phyloP scores from a whole-genome alignment of 2,113 vertebrate genomes.

The Halcyon malimbica region DNA sequence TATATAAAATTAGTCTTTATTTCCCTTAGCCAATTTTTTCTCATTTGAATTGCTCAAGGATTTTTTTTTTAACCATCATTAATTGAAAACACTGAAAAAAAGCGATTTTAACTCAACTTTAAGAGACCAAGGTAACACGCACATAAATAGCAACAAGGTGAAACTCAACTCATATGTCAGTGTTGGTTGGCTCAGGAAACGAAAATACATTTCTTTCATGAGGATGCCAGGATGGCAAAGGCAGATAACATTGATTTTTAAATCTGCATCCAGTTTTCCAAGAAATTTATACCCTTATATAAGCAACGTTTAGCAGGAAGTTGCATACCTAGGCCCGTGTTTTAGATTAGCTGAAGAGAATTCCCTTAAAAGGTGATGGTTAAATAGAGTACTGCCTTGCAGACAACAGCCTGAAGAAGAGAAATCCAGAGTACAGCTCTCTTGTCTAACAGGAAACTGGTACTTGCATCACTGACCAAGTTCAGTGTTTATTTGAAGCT shows the following conservation, averaged over 20 bases:
- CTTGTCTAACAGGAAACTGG: not conserved
- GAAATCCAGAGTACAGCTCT: not conserved
- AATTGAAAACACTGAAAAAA: not conserved
- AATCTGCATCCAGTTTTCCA: not conserved
- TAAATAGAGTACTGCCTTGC: not conserved
- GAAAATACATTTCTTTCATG: not conserved
- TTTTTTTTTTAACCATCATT: not conserved
- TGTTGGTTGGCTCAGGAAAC: not conserved
- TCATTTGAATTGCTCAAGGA: not conserved
- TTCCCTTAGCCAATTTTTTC: not conserved
- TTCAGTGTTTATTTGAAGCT: not conserved
- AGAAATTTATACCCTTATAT: not conserved
- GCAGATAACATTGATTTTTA: not conserved
- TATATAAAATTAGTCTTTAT: not conserved
- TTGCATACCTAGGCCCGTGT: accelerated
- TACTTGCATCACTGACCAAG: not conserved
- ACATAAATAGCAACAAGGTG: not conserved
- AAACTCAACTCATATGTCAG: not conserved
- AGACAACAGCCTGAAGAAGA: not conserved
- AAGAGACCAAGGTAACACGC: not conserved
- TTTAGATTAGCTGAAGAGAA: not conserved
- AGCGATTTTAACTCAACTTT: not conserved
- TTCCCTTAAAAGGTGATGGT: not conserved
- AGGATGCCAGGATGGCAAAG: not conserved
- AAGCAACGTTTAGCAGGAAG: not conserved